phyloP scores from a whole-genome alignment of 2,888 invertebrate genomes.

The Acronicta leporina region DNA sequence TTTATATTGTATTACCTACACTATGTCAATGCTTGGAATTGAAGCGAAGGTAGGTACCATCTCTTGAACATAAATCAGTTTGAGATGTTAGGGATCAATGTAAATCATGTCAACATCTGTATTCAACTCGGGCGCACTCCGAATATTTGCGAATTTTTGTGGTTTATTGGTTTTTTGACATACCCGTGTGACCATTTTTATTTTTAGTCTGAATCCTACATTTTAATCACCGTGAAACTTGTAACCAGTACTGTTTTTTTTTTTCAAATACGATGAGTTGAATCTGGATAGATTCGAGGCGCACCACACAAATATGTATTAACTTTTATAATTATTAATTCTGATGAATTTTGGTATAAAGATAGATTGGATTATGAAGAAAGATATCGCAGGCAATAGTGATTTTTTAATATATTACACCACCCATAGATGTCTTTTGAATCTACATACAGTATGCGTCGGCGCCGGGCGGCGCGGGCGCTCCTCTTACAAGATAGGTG shows the following conservation, averaged over 20 bases:
- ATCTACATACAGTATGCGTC: background rate
- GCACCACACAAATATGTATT: too few relatives aligned
- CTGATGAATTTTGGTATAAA: too few relatives aligned
- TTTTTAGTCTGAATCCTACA: background rate
- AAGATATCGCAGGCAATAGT: too few relatives aligned
- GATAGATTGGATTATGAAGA: too few relatives aligned
- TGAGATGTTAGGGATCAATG: slow-evolving; percentile 16
- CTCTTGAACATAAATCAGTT: slow-evolving; percentile 15
- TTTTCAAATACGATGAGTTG: too few relatives aligned
- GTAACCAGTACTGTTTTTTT: background rate
- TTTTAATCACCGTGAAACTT: background rate
- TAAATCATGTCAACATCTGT: slow-evolving; percentile 26
- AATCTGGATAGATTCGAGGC: too few relatives aligned
- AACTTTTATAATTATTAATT: too few relatives aligned
- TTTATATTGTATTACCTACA: too few relatives aligned
- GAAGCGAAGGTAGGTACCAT: background rate
- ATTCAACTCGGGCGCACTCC: slow-evolving; percentile 32
- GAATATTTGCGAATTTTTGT: slow-evolving; percentile 38
- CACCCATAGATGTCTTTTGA: too few relatives aligned
- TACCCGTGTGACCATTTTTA: slow-evolving; percentile 28
- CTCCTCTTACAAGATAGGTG: slow-evolving; percentile 52
- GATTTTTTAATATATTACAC: too few relatives aligned
- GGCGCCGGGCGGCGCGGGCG: slow-evolving; percentile 12
- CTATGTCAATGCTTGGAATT: too few relatives aligned
- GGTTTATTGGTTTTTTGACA: slow-evolving; percentile 27